These are phyloP conservation scores for Spongilla lacustris DNA, from an alignment of 37 sponge, comb jelly and placozoan species.

Conservation along the genomic window DNA sequence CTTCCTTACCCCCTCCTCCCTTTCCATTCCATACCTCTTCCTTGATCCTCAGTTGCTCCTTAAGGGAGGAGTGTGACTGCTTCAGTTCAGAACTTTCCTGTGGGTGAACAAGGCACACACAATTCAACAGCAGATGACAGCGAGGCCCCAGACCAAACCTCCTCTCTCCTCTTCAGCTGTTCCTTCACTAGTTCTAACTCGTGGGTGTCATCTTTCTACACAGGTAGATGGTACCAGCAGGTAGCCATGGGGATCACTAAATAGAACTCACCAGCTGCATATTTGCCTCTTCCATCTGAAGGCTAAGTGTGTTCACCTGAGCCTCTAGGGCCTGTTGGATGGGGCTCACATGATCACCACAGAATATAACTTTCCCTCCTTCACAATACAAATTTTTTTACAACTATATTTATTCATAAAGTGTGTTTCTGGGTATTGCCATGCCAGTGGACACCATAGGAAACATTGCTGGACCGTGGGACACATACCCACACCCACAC, in stretches of 20 bases:
- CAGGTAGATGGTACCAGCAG: background rate
- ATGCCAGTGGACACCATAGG: no score
- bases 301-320: constrained; percentile 22
- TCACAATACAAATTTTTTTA: no score
- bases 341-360: background rate
- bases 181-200: constrained; percentile 23
- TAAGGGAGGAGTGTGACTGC: background rate
- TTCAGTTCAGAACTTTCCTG: background rate
- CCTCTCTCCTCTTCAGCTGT: constrained; percentile 38
- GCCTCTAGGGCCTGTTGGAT: constrained; percentile 17
- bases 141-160: constrained; percentile 18
- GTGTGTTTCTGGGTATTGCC: no score
- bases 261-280: constrained; percentile 3
- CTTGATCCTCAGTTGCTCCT: background rate
- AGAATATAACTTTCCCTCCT: no score
- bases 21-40: background rate
- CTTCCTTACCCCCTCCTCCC: background rate
- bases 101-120: background rate
- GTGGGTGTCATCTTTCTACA: background rate
- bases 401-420: no score
- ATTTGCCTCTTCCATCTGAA: constrained; percentile 12
- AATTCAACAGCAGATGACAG: background rate
- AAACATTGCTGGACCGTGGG: no score
- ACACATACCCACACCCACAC: background rate
- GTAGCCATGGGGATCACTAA: background rate